Evolutionary conservation across 2,888 invertebrate species (phyloP).

Genomic region (Druceiella hillmani): DNA sequence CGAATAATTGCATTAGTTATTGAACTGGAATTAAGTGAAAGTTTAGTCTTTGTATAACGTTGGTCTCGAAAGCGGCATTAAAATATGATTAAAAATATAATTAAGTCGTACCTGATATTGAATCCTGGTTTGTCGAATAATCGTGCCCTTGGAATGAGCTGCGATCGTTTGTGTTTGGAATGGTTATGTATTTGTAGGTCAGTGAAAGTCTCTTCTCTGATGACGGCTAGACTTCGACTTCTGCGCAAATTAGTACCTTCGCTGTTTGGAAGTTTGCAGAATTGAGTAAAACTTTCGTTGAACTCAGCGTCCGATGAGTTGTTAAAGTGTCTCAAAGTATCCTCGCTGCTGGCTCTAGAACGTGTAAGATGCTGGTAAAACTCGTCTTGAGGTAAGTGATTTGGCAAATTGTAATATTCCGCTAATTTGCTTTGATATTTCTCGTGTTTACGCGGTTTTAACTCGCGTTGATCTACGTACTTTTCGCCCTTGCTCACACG

Average conservation of each 20-base stretch:
- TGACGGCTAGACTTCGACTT: conserved; percentile 69
- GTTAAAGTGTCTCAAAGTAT: conserved; percentile 41
- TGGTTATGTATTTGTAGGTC: conserved; percentile 61
- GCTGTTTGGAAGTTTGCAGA: conserved; percentile 47
- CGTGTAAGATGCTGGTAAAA: conserved; percentile 46
- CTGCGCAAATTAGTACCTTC: conserved; percentile 55
- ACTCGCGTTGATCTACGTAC: conserved; percentile 28
- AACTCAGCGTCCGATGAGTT: conserved; percentile 40
- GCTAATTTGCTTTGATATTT: conserved; percentile 48
- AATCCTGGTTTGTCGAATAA: conserved; percentile 70
- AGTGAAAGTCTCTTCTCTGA: conserved; percentile 71
- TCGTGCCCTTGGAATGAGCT: conserved; percentile 75
- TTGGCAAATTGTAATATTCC: conserved; percentile 45
- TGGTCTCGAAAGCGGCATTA: no score
- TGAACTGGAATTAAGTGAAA: no score
- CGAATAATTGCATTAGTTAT: no score
- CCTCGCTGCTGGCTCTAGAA: conserved; percentile 42
- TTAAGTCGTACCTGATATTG: conserved; percentile 61
- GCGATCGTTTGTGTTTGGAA: conserved; percentile 61
- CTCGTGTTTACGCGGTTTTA: conserved; percentile 43
- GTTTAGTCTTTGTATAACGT: no score
- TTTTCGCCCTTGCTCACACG: conserved; percentile 34
- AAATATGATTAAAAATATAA: no score
- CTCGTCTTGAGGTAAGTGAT: conserved; percentile 47
- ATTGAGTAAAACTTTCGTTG: conserved; percentile 44